Base-by-base conservation (phyloP, 2,797 vertebrate genomes). In the Gephyroberyx darwinii region DNA sequence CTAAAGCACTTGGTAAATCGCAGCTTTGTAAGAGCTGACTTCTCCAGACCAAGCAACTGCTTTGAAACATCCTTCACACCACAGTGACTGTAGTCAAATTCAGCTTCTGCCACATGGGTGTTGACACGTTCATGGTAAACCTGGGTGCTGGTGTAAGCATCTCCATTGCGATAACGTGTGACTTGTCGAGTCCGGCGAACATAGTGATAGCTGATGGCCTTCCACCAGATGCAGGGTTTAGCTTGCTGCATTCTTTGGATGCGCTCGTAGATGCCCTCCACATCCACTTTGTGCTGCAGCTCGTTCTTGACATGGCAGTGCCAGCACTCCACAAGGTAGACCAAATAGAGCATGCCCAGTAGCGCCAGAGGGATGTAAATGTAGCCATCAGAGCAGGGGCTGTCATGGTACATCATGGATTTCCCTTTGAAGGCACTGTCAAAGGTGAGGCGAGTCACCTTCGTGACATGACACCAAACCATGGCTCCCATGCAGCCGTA, bases 361-460 rank as follows among this genome's bases (percentile, higher is more conserved):
- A 99, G 96, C 39, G 96, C 98, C 92, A 99, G 85, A 1, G 97
- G 98, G 83, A 99, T 99, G 93, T 99, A 99, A 91, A 98, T 94
- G 0, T 99, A 99, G 84, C 98, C 98, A 0, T 99, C 97, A 64
- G 97, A 97, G 67, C 98, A 99, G 61, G 97, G 97, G 78, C 96
- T 99, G 92, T 98, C 97, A 0, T 99, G 96, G 92, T 99, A 99
- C 95, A 97, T 97, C 96, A 95, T 97, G 88, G 97, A 98, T 84
- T 98, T 98, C 51, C 95, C 95, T 90, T 98, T 98, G 87, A 96
- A 97, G 89, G 94, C 93, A 4, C 95, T 97, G 94, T 97, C 95
- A 80, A 98, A 98, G 87, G 96, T 98, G 91, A 98, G 88, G 17
- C 96, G 95, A 50, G 97, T 98, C 93, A 99, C 97, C 77, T 96